phyloP scores from a whole-genome alignment of 1,140 invertebrate genomes.

The Rhizoglyphus robini region DNA sequence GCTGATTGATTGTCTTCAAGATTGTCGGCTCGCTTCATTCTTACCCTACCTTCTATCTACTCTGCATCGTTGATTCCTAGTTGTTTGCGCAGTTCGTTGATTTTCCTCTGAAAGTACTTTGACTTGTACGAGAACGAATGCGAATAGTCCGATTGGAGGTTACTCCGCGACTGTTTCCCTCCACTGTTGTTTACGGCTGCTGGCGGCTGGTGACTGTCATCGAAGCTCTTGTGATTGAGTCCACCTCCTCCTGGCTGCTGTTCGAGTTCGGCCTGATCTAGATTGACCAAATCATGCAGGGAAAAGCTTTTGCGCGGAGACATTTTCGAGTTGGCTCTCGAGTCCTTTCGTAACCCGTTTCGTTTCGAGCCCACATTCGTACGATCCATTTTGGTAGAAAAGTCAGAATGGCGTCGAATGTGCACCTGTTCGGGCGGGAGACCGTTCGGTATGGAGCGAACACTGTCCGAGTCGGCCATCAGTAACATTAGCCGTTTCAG shows the following conservation, averaged over 20 bases:
- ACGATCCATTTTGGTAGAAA: too few species aligned
- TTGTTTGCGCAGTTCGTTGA: conserved; percentile 1
- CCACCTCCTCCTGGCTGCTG: not conserved
- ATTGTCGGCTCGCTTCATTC: too few species aligned
- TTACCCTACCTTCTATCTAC: too few species aligned
- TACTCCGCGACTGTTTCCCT: not conserved
- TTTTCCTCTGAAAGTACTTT: conserved; percentile 11
- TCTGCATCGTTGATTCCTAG: not conserved
- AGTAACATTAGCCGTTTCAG: not conserved
- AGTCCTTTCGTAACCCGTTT: too few species aligned
- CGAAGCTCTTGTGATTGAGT: not conserved
- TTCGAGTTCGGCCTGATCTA: not conserved
- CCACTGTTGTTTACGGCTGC: too few species aligned
- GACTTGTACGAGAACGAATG: conserved; percentile 8
- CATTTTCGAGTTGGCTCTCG: not conserved
- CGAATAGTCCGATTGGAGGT: not conserved
- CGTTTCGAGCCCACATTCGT: too few species aligned
- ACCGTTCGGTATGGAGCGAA: too few species aligned
- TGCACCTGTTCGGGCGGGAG: not conserved
- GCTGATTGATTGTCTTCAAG: too few species aligned
- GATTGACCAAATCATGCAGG: not conserved
- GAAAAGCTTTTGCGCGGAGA: not conserved
- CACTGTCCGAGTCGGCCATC: too few species aligned
- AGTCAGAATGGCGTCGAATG: not conserved
- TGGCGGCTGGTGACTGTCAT: not conserved